Base-by-base conservation (phyloP, 1,140 invertebrate genomes). In the Harpegnathos saltator region DNA sequence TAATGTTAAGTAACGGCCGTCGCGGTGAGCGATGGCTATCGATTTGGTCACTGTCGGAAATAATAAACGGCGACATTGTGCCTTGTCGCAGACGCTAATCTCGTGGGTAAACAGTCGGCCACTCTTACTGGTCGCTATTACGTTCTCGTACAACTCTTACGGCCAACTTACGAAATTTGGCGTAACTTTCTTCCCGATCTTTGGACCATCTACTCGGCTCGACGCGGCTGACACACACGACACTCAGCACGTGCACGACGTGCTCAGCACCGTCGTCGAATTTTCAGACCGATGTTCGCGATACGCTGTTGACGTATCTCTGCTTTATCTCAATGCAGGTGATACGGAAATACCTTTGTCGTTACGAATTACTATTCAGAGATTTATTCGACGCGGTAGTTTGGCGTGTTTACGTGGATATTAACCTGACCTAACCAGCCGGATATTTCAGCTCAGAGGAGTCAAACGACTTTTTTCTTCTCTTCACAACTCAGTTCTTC, bases 41-140 rank as follows among this genome's bases (percentile, higher is more conserved):
- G 68, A 29, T 88, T 85, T 65, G 54, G 62, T 71, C 65, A 56
- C 71, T 75, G 63, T 88, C 52, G 73, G 86, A 88, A 71, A 80
- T 85, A 85, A 88, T 88, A 88, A 89, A 85, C 86, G 69, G 68
- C 86, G 26, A 44, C 54, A 83, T 87, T 85, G 61, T 87, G 14
- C 12, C 22, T 72, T 62, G 56, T 83, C 38, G 54, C 54, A 52
- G 77, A 84, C 74, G 77, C 63, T 85, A 89, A 89, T 89, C 63
- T 82, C 14, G 17, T 52, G 38, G 26, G 44, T 63, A 89, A 89
- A 89, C 61, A 87, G 33, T 68, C 48, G 63, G 26, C 26, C n/a
- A 65, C 44, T 77, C 61, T 54, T 24, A 52, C 17, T 24, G 61
- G 15, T 59, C 38, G 9, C 38, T 44, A 44, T 44, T 44, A 44